These are phyloP conservation scores for Idaea biselata DNA, from an alignment of 2,888 invertebrate species.

Conservation along the genomic window DNA sequence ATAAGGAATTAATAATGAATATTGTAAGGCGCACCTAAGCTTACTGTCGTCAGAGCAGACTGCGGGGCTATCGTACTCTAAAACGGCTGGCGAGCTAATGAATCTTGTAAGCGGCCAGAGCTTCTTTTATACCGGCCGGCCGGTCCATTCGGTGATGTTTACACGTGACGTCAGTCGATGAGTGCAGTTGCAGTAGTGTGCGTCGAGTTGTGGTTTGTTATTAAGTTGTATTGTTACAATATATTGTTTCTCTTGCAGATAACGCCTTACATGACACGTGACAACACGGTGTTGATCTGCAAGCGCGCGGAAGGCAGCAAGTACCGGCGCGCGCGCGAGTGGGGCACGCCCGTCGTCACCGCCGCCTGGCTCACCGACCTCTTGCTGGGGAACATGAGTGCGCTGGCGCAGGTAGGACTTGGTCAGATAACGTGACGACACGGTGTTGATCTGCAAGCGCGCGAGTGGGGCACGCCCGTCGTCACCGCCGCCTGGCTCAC, in stretches of 20 bases:
- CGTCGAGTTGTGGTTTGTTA: too few species aligned
- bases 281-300: slow-evolving; percentile 89
- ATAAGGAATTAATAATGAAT: too few species aligned
- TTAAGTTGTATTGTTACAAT: neutral
- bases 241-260: slow-evolving; percentile 55
- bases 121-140: too few species aligned
- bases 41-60: too few species aligned
- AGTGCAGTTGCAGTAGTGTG: too few species aligned
- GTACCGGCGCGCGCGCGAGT: slow-evolving; percentile 93
- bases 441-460: slow-evolving; percentile 88
- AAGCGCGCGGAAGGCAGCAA: slow-evolving; percentile 93
- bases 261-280: slow-evolving; percentile 88
- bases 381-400: slow-evolving; percentile 92
- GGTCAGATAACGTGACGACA: slow-evolving; percentile 89
- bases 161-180: too few species aligned
- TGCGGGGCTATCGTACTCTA: too few species aligned
- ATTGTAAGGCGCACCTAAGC: too few species aligned
- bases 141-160: too few species aligned
- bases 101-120: too few species aligned
- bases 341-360: slow-evolving; percentile 95
- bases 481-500: slow-evolving; percentile 97
- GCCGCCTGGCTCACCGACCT: slow-evolving; percentile 96
- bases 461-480: slow-evolving; percentile 94
- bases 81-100: too few species aligned
- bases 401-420: slow-evolving; percentile 84